phyloP scores from a whole-genome alignment of 1,140 invertebrate species.

The Platorchestia sp. region DNA sequence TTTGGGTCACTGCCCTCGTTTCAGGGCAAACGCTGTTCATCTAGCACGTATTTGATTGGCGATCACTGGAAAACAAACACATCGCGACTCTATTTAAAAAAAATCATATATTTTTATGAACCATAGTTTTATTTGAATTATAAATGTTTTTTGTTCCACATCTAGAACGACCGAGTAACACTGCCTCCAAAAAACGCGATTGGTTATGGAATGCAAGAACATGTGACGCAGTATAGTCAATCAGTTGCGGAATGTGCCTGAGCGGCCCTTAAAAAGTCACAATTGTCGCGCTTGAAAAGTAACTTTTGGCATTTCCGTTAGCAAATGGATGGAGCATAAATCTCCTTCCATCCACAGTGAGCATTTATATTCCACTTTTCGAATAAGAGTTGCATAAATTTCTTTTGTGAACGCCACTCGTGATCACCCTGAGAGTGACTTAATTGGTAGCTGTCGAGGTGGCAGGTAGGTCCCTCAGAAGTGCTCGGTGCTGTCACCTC shows the following conservation, averaged over 20 bases:
- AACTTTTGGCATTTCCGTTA: background rate
- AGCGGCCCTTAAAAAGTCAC: background rate
- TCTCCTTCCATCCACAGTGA: background rate
- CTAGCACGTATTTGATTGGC: no score
- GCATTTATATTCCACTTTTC: background rate
- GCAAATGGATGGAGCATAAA: background rate
- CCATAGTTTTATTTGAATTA: background rate
- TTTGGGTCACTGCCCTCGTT: no score
- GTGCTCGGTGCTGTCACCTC: background rate
- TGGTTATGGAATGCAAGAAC: no score
- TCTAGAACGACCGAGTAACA: background rate
- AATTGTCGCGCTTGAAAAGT: background rate
- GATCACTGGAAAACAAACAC: background rate
- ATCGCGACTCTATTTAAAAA: no score
- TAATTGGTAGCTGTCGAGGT: background rate
- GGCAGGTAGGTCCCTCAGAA: background rate
- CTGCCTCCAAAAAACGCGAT: no score
- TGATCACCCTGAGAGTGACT: background rate
- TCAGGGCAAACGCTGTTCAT: no score
- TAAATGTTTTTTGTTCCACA: background rate
- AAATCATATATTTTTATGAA: background rate
- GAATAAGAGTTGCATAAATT: background rate
- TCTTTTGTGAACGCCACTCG: background rate
- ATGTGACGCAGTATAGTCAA: background rate
- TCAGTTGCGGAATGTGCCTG: background rate